Base-by-base conservation (phyloP, 2,888 invertebrate genomes). In the Drosophila ezoana region DNA sequence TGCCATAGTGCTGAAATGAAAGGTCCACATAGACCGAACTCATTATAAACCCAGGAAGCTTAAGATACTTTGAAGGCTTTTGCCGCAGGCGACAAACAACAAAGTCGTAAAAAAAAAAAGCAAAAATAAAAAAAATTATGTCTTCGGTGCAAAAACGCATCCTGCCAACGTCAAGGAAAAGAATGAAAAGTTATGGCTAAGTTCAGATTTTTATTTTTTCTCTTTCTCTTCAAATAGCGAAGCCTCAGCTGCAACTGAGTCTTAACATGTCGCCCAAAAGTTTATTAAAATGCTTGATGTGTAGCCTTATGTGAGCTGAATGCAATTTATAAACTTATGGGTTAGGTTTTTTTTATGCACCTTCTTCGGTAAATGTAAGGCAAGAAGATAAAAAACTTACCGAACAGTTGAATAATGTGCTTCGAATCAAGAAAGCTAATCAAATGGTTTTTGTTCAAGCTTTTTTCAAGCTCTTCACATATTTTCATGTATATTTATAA, bases 61-160 rank as follows among this genome's bases (percentile, higher is more conserved):
- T 70, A 79, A 66, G 65, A 80, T 86, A 88, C 86, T 88, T 88
- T 86, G 67, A 83, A 80, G 84, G 65, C 80, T 80, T 76, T 58
- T 68, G 71, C 82, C 71, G 41, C 47, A 54, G 81, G 87, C 88
- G 52, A 69, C 61, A 78, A 67, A 78, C 63, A 81, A 84, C 72
- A 81, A 85, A 66, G 57, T 67, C 63, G 45, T 52, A 40, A 32
- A 32, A 45, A 18, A 18, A 18, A 43, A 14, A 32, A 33, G 18
- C 4, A 38, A 32, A 23, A 33, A 23, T 38, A 37, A 48, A 72
- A 56, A 53, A 54, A 67, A 73, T 71, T 54, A 72, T 85, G 76
- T 84, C 86, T 72, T 85, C 75, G 87, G 58, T 61, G 75, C 66
- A 68, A 79, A 70, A 79, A 61, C 80, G 83, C 86, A 87, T 87